Evolutionary conservation across 2,888 invertebrate genomes (phyloP), one percentile per base, ranked within the genome.

Genomic region (Ormyrus rosae): DNA sequence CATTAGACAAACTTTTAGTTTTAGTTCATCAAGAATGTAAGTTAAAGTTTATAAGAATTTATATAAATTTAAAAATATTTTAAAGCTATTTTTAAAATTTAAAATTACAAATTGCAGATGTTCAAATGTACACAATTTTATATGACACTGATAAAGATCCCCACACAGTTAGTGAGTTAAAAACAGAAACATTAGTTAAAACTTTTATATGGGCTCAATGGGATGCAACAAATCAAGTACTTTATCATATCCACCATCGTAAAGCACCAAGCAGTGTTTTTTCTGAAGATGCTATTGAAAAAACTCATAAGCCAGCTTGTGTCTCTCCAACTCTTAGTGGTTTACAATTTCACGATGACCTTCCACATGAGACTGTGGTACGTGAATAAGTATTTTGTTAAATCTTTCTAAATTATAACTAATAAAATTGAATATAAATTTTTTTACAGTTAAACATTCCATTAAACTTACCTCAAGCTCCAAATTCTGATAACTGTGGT

Each of bases 311-410:
- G 55, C 91, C 92, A 51, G 83, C 85, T 45, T 85, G 85, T 71
- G 84, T 86, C 46, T 94, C 94, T 67, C 96, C 96, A 6, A 95
- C 95, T 0, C 91, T 97, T 8, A 96, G 96, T 7, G 96, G 96
- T 11, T 92, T 96, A 78, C 97, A 97, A 90, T 97, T 97, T 89
- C 96, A 97, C 87, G 96, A 96, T 63, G 96, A 96, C 88, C 91
- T 96, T 85, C 97, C 96, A 0, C 96, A 96, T 83, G 97, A 97
- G 90, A 96, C 96, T 83, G 96, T 97, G 90, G 96, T 96, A 92
- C 89, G 93, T 92, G 81, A 8, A 68, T 56, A 63, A 6, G 7
- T 11, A 69, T 71, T 58, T 78, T 53, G 6, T 53, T 61, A 13
- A 53, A 7, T 68, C 58, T 50, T 6, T 7, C 46, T 19, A 60